A percentile compares a stretch with the other conserved stretches of the same genome.
These are phyloP conservation scores for Ceramica pisi DNA, from an alignment of 2,888 invertebrate genomes.

Conservation along the genomic window DNA sequence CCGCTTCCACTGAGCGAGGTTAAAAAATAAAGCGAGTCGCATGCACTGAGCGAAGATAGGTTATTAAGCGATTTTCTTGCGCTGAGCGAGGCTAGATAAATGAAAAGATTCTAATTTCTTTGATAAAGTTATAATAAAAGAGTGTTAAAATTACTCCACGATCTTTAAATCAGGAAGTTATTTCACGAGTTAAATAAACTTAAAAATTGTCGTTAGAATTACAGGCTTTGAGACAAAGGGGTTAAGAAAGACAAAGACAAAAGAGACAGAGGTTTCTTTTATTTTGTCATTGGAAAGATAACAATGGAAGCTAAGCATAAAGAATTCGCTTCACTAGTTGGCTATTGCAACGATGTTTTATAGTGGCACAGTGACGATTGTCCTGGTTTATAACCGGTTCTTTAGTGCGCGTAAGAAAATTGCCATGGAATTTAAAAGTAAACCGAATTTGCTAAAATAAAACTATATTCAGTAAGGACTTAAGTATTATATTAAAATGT, in stretches of 20 bases:
- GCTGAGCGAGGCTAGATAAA: too few relatives aligned
- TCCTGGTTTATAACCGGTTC: neutral
- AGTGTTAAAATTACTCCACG: neutral
- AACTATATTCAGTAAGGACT: too few relatives aligned
- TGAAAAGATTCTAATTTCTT: too few relatives aligned
- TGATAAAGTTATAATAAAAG: neutral
- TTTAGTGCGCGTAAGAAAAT: too few relatives aligned
- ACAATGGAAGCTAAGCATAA: conserved; percentile 33
- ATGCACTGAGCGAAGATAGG: too few relatives aligned
- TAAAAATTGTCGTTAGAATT: conserved; percentile 29
- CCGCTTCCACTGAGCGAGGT: too few relatives aligned
- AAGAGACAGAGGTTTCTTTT: conserved; percentile 39
- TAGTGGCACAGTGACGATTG: neutral
- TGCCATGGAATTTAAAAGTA: too few relatives aligned
- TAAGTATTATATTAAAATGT: too few relatives aligned
- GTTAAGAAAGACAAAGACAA: conserved; percentile 39
- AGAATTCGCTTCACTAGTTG: conserved; percentile 48
- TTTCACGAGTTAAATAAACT: conserved; percentile 7
- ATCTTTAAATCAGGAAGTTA: conserved; percentile 14
- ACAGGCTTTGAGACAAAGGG: conserved; percentile 36
- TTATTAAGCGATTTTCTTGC: too few relatives aligned
- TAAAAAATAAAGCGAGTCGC: too few relatives aligned
- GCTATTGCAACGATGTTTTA: conserved; percentile 5
- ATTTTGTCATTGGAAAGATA: conserved; percentile 41
- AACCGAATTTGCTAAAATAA: too few relatives aligned